Evolutionary conservation across 2,797 vertebrate species (phyloP).

Genomic region (Epinephelus malabaricus): DNA sequence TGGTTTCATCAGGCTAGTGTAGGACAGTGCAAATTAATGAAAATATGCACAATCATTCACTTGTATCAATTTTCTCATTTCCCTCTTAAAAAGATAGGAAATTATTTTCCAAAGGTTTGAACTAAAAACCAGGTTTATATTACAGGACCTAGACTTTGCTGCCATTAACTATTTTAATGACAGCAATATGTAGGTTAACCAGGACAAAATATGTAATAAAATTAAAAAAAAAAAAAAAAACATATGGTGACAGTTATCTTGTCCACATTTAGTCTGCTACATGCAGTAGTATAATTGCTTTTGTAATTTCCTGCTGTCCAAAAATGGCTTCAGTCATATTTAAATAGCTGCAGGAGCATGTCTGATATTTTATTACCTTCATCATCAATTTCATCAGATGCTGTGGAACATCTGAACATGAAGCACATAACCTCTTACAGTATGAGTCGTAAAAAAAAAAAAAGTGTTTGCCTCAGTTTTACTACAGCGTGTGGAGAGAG

Average conservation of each 20-base stretch:
- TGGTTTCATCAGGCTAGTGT: too few species aligned
- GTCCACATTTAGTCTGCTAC: not conserved
- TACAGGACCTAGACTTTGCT: not conserved
- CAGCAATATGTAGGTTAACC: not conserved
- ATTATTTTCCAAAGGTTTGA: not conserved
- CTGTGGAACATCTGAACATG: constrained; percentile 53
- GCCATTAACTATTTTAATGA: not conserved
- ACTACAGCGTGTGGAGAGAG: constrained; percentile 35
- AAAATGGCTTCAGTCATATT: constrained; percentile 36
- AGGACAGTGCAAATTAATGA: too few species aligned
- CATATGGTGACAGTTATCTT: not conserved
- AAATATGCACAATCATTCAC: too few species aligned
- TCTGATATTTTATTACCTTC: constrained; percentile 57
- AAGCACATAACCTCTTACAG: constrained; percentile 46
- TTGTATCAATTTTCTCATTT: not conserved
- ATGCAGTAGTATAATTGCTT: constrained; percentile 33
- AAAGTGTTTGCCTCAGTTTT: constrained; percentile 65
- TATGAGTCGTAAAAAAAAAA: constrained; percentile 49
- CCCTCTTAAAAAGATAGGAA: not conserved
- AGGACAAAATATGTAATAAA: not conserved
- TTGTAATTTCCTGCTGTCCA: constrained; percentile 41
- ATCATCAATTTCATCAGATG: constrained; percentile 46
- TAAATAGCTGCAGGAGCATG: constrained; percentile 44
- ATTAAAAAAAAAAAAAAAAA: not conserved
- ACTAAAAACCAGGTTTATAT: not conserved